phyloP scores from a whole-genome alignment of 2,888 invertebrate species.

The Drosophila recens region DNA sequence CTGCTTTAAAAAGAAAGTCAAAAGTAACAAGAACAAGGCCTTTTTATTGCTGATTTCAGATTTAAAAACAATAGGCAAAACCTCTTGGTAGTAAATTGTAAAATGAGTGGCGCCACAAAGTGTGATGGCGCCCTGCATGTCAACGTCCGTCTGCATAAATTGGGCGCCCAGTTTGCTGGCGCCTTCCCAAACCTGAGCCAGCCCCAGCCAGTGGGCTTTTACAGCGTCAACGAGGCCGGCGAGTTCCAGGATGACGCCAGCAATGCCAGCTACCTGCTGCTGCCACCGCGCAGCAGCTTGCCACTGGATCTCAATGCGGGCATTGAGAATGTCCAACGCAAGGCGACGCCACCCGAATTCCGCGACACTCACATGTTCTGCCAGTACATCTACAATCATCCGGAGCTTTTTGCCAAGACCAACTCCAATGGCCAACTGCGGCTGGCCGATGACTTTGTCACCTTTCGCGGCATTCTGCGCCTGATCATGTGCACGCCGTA shows the following conservation, averaged over 20 bases:
- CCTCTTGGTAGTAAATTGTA: no score
- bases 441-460: conserved; percentile 43
- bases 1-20: no score
- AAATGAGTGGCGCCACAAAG: not conserved
- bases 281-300: conserved; percentile 26
- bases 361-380: conserved; percentile 32
- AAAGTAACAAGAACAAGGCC: no score
- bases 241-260: conserved; percentile 46
- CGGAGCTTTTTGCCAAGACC: conserved; percentile 18
- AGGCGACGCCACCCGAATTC: not conserved
- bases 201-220: conserved; percentile 54
- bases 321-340: conserved; percentile 49
- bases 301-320: conserved; percentile 64
- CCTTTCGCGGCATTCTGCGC: conserved; percentile 58
- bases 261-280: conserved; percentile 33
- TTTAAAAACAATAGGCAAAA: not conserved
- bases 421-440: conserved; percentile 2
- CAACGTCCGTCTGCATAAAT: conserved; percentile 41
- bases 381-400: conserved; percentile 50
- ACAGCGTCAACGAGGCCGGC: conserved; percentile 29
- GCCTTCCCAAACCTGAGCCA: conserved; percentile 45
- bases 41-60: no score
- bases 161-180: conserved; percentile 5
- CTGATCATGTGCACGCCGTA: conserved; percentile 64
- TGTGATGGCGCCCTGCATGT: conserved; percentile 7